Percentiles rank a stretch among this genome's conserved stretches.
phyloP scores from a whole-genome alignment of 2,888 invertebrate genomes.

The Luperina nickerlii region DNA sequence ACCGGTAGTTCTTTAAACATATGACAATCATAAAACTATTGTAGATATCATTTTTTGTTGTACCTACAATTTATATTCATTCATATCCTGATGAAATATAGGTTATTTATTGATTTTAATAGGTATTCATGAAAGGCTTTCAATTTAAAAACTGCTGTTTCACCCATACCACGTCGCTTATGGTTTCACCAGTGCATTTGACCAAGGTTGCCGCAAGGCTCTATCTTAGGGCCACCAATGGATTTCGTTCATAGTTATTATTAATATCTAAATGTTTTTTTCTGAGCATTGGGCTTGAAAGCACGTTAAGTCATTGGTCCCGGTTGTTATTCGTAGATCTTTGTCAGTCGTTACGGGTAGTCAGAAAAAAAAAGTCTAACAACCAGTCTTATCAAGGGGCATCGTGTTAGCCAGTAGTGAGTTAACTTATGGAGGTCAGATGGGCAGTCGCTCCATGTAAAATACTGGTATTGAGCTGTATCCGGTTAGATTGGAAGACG shows the following conservation, averaged over 20 bases:
- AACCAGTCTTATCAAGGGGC: too few species aligned
- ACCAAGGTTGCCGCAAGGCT: slow-evolving; percentile 1
- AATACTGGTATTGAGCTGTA: too few species aligned
- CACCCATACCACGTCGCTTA: too few species aligned
- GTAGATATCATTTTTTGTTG: background rate
- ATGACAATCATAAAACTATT: background rate
- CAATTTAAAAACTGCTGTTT: background rate
- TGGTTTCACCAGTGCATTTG: background rate
- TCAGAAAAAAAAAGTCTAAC: too few species aligned
- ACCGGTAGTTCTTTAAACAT: background rate
- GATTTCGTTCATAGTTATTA: background rate
- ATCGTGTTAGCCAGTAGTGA: too few species aligned
- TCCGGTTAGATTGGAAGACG: too few species aligned
- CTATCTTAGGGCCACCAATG: slow-evolving; percentile 5
- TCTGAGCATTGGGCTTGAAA: background rate
- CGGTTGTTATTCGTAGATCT: background rate
- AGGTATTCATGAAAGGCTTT: background rate
- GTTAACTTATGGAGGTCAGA: too few species aligned
- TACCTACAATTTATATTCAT: background rate
- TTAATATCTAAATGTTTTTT: background rate
- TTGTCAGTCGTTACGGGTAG: background rate
- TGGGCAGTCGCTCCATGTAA: too few species aligned
- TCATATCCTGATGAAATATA: background rate
- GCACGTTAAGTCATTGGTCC: background rate
- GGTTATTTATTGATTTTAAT: background rate